Evolutionary conservation across 2,113 vertebrate species (phyloP), one percentile per base, ranked within the genome.

Genomic region (Maccullochella peelii): DNA sequence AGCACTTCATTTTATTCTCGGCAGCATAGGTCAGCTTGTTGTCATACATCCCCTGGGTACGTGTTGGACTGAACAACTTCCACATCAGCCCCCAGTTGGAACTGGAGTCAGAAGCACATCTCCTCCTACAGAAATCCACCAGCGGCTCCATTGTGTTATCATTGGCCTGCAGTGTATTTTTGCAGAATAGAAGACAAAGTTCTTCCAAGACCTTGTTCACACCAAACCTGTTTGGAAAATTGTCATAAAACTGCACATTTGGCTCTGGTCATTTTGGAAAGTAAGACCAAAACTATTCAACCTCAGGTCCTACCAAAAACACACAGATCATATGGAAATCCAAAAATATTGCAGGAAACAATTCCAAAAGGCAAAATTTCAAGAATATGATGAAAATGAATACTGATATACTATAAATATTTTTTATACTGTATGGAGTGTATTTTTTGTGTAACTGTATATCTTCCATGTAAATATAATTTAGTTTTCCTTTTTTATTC

Each of bases 11-110:
- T 78, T 16, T 23, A 79, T 52, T 42, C 16, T 18, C 27, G 63
- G 52, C 63, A 30, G 27, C 52, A 57, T 2, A 44, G 61, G 40
- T 82, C 57, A 73, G 67, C 52, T 58, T 79, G 57, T 52, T 42
- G 66, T 67, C 44, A 54, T 8, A 18, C 36, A 74, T 84, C 25
- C 71, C 27, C 33, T 47, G 30, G 14, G 83, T 66, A n/a, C 1
- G 0, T 33, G 76, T 20, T 44, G 25, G 63, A 49, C 54, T 79
- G 11, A 63, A n/a, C 62, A 63, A 61, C 61, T 0, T 73, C 16
- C 38, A 68, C 59, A 36, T 69, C 30, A 69, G 27, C 27, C 16
- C 27, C 27, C 21, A 23, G 20, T 50, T 73, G 21, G n/a, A 40
- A 18, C n/a, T 27, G 8, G 40, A 40, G 44, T 65, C 36, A 21